Conservation (phyloP, 2,113 vertebrate genomes). For the Oplegnathus fasciatus region DNA sequence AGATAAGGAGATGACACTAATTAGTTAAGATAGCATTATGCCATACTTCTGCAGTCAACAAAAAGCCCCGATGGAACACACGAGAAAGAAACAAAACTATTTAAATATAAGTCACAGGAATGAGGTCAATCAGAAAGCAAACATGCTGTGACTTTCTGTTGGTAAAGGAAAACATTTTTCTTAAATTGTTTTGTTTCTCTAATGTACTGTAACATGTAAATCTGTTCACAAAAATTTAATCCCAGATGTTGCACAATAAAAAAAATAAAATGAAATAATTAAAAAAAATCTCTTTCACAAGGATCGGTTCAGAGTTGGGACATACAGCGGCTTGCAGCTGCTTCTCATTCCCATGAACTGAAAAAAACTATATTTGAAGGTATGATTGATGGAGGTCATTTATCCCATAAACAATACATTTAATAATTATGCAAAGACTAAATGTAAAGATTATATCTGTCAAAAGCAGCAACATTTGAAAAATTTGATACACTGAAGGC, state of each 20-base stretch:
- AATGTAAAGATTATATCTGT: background rate
- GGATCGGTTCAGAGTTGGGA: background rate
- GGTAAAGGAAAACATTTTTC: background rate
- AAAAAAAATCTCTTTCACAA: background rate
- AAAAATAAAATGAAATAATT: too few species aligned
- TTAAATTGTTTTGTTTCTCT: background rate
- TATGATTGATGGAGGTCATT: background rate
- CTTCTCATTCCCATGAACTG: background rate
- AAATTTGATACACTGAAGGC: background rate
- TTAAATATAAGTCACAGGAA: background rate
- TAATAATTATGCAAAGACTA: background rate
- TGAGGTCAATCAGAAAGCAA: background rate
- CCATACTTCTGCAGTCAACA: conserved; percentile 4
- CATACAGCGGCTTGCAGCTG: background rate
- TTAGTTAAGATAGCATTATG: background rate
- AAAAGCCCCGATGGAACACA: background rate
- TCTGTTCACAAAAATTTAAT: background rate
- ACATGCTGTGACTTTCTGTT: background rate
- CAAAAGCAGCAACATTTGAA: background rate
- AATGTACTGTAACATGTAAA: background rate
- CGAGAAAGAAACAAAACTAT: background rate
- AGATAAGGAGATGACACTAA: conserved; percentile 25
- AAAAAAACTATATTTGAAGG: background rate
- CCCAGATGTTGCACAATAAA: background rate
- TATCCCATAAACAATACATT: background rate